phyloP scores from a whole-genome alignment of 2,113 vertebrate genomes.

The Globicephala melas region DNA sequence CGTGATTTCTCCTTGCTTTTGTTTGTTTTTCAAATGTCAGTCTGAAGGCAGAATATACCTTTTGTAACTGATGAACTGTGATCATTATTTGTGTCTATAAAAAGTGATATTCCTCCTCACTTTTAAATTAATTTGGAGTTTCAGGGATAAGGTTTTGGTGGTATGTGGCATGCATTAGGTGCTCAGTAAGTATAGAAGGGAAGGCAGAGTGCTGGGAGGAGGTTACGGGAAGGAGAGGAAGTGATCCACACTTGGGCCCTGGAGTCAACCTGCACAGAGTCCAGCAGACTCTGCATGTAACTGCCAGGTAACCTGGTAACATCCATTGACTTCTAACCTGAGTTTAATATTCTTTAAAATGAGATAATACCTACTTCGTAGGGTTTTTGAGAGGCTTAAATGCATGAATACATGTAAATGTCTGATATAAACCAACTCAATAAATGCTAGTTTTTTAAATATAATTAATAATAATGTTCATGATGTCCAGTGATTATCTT shows the following conservation, averaged over 20 bases:
- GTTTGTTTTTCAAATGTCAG: not conserved
- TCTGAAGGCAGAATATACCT: not conserved
- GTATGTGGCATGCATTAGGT: not conserved
- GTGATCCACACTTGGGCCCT: not conserved
- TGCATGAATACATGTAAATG: not conserved
- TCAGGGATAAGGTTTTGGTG: not conserved
- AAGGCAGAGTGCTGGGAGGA: not conserved
- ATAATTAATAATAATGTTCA: not conserved
- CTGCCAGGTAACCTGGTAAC: not conserved
- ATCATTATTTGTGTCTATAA: not conserved
- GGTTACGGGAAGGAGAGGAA: not conserved
- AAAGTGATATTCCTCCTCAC: not conserved
- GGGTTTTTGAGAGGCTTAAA: not conserved
- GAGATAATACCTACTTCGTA: not conserved
- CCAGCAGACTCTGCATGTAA: not conserved
- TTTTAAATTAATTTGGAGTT: not conserved
- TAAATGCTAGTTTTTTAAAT: not conserved
- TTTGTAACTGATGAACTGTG: not conserved
- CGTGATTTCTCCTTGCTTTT: not conserved
- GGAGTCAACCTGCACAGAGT: not conserved
- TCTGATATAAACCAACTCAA: not conserved
- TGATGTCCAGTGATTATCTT: not conserved
- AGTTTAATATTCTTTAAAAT: not conserved
- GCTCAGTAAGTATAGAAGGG: not conserved
- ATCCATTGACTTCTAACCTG: not conserved